Conservation (phyloP, 2,797 vertebrate genomes). For the Poeciliopsis presidionis region DNA sequence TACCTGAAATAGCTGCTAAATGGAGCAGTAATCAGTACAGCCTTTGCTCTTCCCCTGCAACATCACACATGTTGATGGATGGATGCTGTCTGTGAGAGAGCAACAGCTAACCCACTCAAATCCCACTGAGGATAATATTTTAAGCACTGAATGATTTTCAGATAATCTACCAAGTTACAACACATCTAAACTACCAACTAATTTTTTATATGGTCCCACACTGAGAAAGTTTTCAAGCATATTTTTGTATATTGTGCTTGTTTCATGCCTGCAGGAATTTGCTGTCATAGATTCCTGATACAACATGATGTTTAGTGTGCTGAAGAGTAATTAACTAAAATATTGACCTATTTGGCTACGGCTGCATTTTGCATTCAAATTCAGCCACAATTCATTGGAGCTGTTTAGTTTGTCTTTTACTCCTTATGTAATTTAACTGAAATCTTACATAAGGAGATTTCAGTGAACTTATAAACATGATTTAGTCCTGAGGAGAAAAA, state of each 20-base stretch:
- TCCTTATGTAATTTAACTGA: neutral
- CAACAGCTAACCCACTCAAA: slow-evolving; percentile 16
- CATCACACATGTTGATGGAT: slow-evolving; percentile 14
- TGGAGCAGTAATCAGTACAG: slow-evolving; percentile 4
- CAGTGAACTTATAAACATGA: neutral
- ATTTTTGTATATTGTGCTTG: slow-evolving; percentile 1
- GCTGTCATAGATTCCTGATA: neutral
- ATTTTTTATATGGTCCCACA: slow-evolving; percentile 6
- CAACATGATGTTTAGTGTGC: slow-evolving; percentile 4
- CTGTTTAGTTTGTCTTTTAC: neutral
- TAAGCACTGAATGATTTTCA: slow-evolving; percentile 21
- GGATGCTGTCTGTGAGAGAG: slow-evolving; percentile 18
- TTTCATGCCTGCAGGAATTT: neutral
- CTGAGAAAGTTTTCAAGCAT: slow-evolving; percentile 6
- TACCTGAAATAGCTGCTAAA: slow-evolving; percentile 18
- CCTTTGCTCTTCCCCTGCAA: slow-evolving; percentile 1
- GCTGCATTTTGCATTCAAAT: neutral
- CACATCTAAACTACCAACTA: slow-evolving; percentile 16
- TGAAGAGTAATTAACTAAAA: neutral
- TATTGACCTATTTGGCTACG: neutral
- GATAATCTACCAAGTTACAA: slow-evolving; percentile 3
- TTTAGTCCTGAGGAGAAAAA: neutral
- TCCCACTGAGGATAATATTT: slow-evolving; percentile 19
- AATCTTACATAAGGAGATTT: neutral
- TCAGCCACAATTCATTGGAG: neutral